Conservation (phyloP, 2,888 invertebrate genomes). For the Hyles lineata region DNA sequence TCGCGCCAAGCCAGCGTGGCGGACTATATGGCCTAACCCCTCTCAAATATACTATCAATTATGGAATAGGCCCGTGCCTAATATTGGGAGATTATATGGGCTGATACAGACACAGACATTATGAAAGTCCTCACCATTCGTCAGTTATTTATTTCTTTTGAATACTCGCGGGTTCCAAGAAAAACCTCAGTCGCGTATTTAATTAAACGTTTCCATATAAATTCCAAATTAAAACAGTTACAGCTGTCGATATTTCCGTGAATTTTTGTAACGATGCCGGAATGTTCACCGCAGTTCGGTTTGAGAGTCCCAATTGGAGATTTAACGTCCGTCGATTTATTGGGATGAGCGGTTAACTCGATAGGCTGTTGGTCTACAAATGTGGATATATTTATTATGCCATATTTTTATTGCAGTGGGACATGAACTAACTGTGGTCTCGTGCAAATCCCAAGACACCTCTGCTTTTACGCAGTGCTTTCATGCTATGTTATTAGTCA, state of each 20-base stretch:
- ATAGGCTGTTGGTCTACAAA: neutral
- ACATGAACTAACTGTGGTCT: too few species aligned
- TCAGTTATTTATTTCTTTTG: constrained; percentile 36
- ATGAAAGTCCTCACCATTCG: too few species aligned
- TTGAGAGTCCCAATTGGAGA: neutral
- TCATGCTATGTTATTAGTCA: too few species aligned
- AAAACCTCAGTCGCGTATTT: constrained; percentile 38
- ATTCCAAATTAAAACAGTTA: constrained; percentile 42
- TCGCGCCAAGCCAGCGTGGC: too few species aligned
- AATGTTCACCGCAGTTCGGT: neutral
- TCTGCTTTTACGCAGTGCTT: too few species aligned
- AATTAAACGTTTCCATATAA: constrained; percentile 43
- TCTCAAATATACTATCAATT: too few species aligned
- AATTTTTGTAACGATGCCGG: neutral
- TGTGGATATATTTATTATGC: neutral
- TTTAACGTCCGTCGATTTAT: constrained; percentile 1
- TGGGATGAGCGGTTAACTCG: neutral
- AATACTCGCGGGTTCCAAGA: constrained; percentile 30
- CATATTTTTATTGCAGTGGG: too few species aligned
- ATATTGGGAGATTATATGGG: too few species aligned
- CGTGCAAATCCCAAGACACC: too few species aligned
- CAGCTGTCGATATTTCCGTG: constrained; percentile 27
- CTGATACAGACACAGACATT: too few species aligned
- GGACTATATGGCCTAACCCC: too few species aligned
- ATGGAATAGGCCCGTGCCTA: neutral